phyloP scores from a whole-genome alignment of 2,113 vertebrate species.

The Cynopterus brachyotis region DNA sequence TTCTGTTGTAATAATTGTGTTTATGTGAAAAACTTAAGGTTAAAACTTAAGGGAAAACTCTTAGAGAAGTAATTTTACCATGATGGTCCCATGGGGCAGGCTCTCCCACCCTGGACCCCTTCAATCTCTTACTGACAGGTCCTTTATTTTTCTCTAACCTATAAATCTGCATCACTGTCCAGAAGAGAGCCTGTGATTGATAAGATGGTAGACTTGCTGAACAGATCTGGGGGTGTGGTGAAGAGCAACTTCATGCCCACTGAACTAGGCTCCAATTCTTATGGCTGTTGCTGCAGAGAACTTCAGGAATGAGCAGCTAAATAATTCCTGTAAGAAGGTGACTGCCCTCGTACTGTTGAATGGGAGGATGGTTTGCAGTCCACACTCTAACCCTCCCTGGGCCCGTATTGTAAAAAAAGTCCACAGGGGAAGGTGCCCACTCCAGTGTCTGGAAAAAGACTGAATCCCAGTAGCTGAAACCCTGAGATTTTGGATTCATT shows the following conservation, averaged over 20 bases:
- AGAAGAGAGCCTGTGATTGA: slow-evolving; percentile 94
- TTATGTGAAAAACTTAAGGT: background rate
- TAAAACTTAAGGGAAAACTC: too few relatives aligned
- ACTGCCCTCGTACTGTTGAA: background rate
- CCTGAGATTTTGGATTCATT: background rate
- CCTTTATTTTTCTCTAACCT: slow-evolving; percentile 43
- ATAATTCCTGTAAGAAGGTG: slow-evolving; percentile 79
- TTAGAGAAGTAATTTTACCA: slow-evolving; percentile 9
- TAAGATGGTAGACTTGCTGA: slow-evolving; percentile 92
- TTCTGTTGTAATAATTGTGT: background rate
- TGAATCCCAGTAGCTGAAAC: background rate
- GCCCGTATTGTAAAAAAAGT: background rate
- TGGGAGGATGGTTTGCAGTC: background rate
- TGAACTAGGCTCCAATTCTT: slow-evolving; percentile 91
- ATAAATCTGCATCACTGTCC: slow-evolving; percentile 87
- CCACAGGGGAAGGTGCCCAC: background rate
- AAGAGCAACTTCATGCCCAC: slow-evolving; percentile 91
- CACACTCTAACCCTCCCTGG: background rate
- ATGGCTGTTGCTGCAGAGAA: slow-evolving; percentile 88
- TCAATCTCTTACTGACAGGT: background rate
- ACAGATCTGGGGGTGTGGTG: slow-evolving; percentile 91
- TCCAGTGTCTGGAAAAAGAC: background rate
- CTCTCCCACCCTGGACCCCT: background rate
- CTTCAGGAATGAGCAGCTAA: slow-evolving; percentile 75
- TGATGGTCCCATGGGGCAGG: fast-evolving